phyloP scores from a whole-genome alignment of 2,113 vertebrate species.

The Phalacrocorax pelagicus region DNA sequence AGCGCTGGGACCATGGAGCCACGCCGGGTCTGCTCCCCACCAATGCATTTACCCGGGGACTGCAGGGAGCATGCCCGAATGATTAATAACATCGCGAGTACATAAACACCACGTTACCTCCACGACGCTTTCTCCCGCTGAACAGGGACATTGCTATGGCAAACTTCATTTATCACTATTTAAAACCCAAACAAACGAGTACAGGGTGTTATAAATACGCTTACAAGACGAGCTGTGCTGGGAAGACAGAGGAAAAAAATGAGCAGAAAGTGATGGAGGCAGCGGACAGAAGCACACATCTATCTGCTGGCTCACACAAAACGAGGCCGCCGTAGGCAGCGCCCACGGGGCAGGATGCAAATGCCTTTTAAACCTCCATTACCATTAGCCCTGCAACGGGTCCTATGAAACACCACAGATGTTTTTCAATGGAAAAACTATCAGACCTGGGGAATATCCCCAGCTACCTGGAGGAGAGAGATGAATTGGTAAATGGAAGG shows the following conservation, averaged over 20 bases:
- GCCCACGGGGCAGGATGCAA: background rate
- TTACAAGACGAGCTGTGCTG: background rate
- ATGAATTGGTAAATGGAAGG: slow-evolving; percentile 56
- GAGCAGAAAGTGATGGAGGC: background rate
- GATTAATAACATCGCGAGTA: background rate
- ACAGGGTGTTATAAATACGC: background rate
- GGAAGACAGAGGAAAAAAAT: background rate
- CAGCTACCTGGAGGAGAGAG: background rate
- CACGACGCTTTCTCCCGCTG: background rate
- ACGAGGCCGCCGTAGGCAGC: background rate
- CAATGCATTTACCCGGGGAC: rapidly evolving
- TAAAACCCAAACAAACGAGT: slow-evolving; percentile 13
- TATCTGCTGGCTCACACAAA: rapidly evolving
- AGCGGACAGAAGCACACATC: rapidly evolving
- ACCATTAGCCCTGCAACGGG: background rate
- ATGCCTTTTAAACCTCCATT: background rate
- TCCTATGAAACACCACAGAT: background rate
- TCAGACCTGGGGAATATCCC: background rate
- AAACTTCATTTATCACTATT: slow-evolving; percentile 36
- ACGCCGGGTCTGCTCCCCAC: background rate
- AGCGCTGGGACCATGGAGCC: rapidly evolving
- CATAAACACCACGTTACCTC: background rate
- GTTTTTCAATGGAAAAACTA: background rate
- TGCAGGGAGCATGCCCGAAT: rapidly evolving
- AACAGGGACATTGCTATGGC: background rate